These are phyloP conservation scores for Drosophila varians DNA, from an alignment of 1,140 invertebrate genomes.

Conservation along the genomic window DNA sequence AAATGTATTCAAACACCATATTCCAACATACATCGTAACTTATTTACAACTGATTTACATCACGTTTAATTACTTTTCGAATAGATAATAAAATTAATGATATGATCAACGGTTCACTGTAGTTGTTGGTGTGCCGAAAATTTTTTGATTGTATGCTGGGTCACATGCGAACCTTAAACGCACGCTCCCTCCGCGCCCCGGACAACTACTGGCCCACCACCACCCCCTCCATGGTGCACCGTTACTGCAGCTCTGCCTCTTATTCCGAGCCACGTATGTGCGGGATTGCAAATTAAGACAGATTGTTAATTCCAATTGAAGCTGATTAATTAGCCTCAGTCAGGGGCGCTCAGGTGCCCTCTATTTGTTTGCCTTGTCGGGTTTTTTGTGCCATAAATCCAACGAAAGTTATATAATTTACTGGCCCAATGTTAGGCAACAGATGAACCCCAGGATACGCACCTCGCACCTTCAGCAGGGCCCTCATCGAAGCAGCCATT, in stretches of 20 bases:
- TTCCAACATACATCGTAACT: too few species aligned
- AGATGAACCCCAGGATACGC: conserved; percentile 38
- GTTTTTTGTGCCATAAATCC: conserved; percentile 39
- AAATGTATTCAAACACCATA: background rate
- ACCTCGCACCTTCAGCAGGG: conserved; percentile 79
- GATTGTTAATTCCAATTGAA: conserved; percentile 17
- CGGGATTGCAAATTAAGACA: background rate
- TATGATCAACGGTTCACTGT: conserved; percentile 12
- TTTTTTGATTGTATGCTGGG: conserved; percentile 48
- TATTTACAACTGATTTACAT: too few species aligned
- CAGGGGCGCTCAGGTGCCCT: conserved; percentile 16
- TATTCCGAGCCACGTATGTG: conserved; percentile 60
- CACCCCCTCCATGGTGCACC: background rate
- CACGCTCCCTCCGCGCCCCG: conserved; percentile 1
- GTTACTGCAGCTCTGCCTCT: conserved; percentile 32
- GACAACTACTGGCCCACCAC: background rate
- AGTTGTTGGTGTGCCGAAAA: conserved; percentile 12
- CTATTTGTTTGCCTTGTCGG: conserved; percentile 20
- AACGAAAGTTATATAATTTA: conserved; percentile 74
- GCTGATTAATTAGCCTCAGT: conserved; percentile 22
- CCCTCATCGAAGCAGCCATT: conserved; percentile 80
- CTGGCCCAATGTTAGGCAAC: conserved; percentile 60
- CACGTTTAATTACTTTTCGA: too few species aligned
- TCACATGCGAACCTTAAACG: conserved; percentile 79
- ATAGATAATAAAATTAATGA: too few species aligned